Evolutionary conservation across 1,140 invertebrate species (phyloP).

Genomic region (Halictus rubicundus): DNA sequence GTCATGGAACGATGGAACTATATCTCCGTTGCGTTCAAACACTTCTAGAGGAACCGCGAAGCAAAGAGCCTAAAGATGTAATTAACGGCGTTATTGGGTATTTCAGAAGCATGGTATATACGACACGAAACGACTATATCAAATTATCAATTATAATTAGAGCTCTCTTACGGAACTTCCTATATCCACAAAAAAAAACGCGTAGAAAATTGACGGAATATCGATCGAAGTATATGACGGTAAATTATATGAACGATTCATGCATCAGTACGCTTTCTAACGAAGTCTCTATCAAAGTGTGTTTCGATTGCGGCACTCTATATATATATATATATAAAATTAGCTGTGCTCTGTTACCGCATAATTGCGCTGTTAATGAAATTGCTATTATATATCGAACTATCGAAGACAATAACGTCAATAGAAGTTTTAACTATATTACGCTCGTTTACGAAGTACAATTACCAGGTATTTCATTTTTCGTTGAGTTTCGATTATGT

Average conservation of each 20-base stretch:
- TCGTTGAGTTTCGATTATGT: neutral
- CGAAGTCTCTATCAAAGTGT: constrained; percentile 4
- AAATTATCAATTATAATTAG: constrained; percentile 12
- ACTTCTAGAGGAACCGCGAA: no score
- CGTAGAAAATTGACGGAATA: constrained; percentile 13
- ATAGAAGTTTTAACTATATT: neutral
- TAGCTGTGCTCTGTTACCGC: constrained; percentile 21
- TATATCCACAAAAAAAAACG: neutral
- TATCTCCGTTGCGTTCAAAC: no score
- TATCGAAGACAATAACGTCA: constrained; percentile 44
- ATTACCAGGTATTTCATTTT: neutral
- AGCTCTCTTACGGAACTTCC: constrained; percentile 4
- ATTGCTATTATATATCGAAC: constrained; percentile 24
- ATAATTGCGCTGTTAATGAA: constrained; percentile 24
- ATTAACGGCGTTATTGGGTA: constrained; percentile 8
- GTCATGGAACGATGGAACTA: neutral
- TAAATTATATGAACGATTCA: constrained; percentile 17
- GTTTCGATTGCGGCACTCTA: constrained; percentile 23
- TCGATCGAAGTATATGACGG: neutral
- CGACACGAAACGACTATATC: constrained; percentile 5
- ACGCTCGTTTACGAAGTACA: neutral
- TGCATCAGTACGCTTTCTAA: constrained; percentile 22
- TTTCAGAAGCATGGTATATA: constrained; percentile 16
- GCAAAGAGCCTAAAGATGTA: neutral
- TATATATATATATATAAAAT: constrained; percentile 13